Base-by-base conservation (phyloP, 1,140 invertebrate genomes). In the Drosophila ambigua region DNA sequence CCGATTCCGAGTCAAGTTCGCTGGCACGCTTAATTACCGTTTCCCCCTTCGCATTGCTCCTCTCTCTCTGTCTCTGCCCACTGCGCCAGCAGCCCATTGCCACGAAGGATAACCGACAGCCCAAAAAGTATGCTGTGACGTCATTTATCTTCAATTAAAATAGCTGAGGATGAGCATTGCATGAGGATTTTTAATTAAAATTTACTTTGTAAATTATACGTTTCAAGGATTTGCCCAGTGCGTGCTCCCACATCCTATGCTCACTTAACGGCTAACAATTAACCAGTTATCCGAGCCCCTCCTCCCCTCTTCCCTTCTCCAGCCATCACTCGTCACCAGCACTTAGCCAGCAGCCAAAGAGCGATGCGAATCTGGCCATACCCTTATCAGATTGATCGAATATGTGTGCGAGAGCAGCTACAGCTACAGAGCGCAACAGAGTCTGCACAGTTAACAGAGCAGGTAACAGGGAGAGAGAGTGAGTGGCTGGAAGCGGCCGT, bases 161-260 rank as follows among this genome's bases (percentile, higher is more conserved):
- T 87, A 88, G 79, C 83, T 79, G 51, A 71, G 83, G 79, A 87
- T 79, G 51, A 71, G 83, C 75, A 87, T 87, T 67, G 81, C 81
- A 81, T 81, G 77, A 77, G 77, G 74, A 84, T 85, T 87, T 87
- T 87, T 87, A 87, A 87, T 87, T 87, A 87, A 87, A 87, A 79
- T 88, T 75, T 81, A 87, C 79, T 79, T 87, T 82, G 83, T 87
- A 77, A 87, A 87, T 87, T 87, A 87, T 87, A 80, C 82, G 82
- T 63, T 39, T 88, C 48, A 66, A 66, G 82, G 78, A 87, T 75
- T 87, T 71, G 43, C 24, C 2, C 39, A 74, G 57, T 66, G 71
- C 80, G 79, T 79, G 71, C 65, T 58, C 35, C 65, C 67, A 71
- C 67, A 71, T 48, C 23, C 63, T 11, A 48, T 69, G 43, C 35